Percentiles rank a stretch among this genome's conserved stretches.
Evolutionary conservation across 2,888 invertebrate genomes (phyloP).

Genomic region (Tortrix viridana): DNA sequence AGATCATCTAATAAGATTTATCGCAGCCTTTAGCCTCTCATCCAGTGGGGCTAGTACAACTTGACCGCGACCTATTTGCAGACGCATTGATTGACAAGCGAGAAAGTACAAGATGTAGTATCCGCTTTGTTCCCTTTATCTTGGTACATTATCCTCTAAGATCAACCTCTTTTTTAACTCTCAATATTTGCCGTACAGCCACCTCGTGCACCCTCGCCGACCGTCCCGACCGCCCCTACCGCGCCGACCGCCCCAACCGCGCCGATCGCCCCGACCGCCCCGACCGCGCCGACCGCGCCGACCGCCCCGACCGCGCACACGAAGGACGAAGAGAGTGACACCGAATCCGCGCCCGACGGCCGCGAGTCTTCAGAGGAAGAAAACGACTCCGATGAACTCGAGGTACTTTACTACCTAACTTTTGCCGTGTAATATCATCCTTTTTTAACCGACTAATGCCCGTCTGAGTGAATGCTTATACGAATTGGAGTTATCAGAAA

Average conservation of each 20-base stretch:
- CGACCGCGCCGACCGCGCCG: neutral
- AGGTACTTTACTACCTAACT: constrained; percentile 64
- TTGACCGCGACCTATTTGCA: too few species aligned
- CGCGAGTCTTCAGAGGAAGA: constrained; percentile 85
- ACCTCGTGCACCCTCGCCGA: constrained; percentile 35
- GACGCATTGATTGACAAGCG: too few species aligned
- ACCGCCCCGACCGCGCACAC: constrained; percentile 44
- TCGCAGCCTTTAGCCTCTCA: too few species aligned
- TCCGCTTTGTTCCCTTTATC: too few species aligned
- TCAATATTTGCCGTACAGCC: too few species aligned
- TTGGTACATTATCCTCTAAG: too few species aligned
- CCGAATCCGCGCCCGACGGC: constrained; percentile 63
- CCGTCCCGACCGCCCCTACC: constrained; percentile 21
- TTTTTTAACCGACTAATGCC: constrained; percentile 14
- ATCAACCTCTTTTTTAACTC: too few species aligned
- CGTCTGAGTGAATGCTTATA: constrained; percentile 21
- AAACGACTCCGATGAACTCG: constrained; percentile 87
- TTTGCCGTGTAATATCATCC: neutral
- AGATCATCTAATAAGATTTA: too few species aligned
- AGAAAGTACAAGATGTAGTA: too few species aligned
- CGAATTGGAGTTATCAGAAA: neutral
- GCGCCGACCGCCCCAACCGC: constrained; percentile 31
- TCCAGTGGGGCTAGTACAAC: too few species aligned
- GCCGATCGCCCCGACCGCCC: constrained; percentile 37
- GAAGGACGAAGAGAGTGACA: constrained; percentile 59